Evolutionary conservation across 1,140 invertebrate species (phyloP).

Genomic region (Ditylenchus dipsaci): DNA sequence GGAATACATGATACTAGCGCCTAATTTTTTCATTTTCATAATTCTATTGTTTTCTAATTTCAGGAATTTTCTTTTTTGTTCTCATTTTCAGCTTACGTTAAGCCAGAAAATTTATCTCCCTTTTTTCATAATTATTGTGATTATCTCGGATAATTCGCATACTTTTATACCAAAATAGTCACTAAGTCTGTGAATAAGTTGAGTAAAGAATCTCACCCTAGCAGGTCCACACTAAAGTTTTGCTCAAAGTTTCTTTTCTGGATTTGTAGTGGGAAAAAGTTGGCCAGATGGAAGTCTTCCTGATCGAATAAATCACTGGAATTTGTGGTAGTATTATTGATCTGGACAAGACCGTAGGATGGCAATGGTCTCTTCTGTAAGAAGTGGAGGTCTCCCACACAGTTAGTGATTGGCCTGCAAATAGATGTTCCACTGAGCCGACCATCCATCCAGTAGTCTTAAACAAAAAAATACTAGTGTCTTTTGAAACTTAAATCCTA

Average conservation of each 20-base stretch:
- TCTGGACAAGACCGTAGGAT: background rate
- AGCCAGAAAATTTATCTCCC: too few relatives aligned
- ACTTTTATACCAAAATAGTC: too few relatives aligned
- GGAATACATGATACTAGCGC: too few relatives aligned
- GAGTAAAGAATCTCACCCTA: too few relatives aligned
- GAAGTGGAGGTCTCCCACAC: conserved; percentile 6
- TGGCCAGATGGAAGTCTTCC: background rate
- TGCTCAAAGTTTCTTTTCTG: conserved; percentile 4
- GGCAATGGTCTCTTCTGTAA: background rate
- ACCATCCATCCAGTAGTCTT: background rate
- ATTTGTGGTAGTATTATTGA: background rate
- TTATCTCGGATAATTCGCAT: too few relatives aligned
- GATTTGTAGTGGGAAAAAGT: conserved; percentile 2
- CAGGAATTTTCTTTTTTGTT: too few relatives aligned
- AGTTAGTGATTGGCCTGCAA: background rate
- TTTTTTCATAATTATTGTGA: too few relatives aligned
- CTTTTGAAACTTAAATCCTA: background rate
- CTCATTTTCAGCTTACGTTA: too few relatives aligned
- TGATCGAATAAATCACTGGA: background rate
- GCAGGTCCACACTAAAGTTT: conserved; percentile 2
- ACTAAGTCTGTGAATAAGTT: too few relatives aligned
- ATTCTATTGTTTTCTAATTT: too few relatives aligned
- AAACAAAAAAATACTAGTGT: background rate
- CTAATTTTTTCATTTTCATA: too few relatives aligned
- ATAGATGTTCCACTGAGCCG: background rate